A percentile compares a stretch with the other conserved stretches of the same genome.
Conservation (phyloP, 2,797 vertebrate species). For the Leuciscus waleckii region DNA sequence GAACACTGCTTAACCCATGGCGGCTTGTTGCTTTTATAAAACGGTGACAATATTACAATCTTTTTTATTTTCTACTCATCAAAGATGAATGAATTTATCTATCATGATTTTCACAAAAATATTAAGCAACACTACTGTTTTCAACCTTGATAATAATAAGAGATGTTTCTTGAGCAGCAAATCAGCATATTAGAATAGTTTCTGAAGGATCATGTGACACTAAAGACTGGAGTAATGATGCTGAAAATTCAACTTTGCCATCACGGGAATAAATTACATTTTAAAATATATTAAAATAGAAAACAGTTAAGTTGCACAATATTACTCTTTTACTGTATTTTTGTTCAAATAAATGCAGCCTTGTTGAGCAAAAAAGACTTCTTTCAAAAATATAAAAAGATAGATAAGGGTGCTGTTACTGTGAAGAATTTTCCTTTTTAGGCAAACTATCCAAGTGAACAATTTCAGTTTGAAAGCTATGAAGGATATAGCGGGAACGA, state of each 20-base stretch:
- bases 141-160: neutral
- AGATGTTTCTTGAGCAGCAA: neutral
- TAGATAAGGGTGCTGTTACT: neutral
- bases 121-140: neutral
- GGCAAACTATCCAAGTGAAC: neutral
- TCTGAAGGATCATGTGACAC: neutral
- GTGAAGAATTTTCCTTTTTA: neutral
- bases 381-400: neutral
- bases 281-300: neutral
- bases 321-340: neutral
- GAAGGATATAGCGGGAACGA: neutral
- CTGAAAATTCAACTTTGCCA: neutral
- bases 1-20: neutral
- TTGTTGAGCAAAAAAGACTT: neutral
- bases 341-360: neutral
- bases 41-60: neutral
- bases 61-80: neutral
- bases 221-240: neutral
- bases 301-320: neutral
- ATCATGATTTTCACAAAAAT: neutral
- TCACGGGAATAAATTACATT: neutral
- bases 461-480: neutral
- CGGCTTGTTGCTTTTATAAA: slow-evolving; percentile 3
- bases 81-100: neutral
- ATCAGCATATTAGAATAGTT: neutral